Evolutionary conservation across 2,888 invertebrate species (phyloP).

Genomic region (Brenthis daphne): DNA sequence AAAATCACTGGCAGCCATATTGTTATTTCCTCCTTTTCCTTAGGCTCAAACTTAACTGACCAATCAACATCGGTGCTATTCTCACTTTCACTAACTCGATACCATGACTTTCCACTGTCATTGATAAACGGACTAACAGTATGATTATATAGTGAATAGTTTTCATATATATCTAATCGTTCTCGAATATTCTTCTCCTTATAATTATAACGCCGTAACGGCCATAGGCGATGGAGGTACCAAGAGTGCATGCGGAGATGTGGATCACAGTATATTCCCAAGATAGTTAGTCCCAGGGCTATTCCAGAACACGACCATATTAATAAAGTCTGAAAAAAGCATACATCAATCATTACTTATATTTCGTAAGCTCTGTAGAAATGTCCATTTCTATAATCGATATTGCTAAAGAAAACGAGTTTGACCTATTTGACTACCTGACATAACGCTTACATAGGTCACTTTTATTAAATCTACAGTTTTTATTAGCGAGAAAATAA

Average conservation of each 20-base stretch:
- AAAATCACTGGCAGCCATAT: slow-evolving; percentile 68
- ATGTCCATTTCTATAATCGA: too few relatives aligned
- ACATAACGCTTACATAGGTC: background rate
- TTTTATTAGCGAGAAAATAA: too few relatives aligned
- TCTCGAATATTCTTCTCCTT: slow-evolving; percentile 48
- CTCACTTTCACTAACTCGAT: slow-evolving; percentile 46
- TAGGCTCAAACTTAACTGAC: slow-evolving; percentile 46
- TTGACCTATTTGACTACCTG: background rate
- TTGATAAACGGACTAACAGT: slow-evolving; percentile 35
- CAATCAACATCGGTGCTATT: slow-evolving; percentile 47
- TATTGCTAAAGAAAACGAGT: too few relatives aligned
- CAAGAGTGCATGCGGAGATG: slow-evolving; percentile 62
- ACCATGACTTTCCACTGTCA: slow-evolving; percentile 43
- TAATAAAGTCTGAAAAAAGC: slow-evolving; percentile 62
- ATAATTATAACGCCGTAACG: slow-evolving; percentile 51
- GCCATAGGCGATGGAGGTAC: slow-evolving; percentile 64
- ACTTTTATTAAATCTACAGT: too few relatives aligned
- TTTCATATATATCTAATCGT: slow-evolving; percentile 42
- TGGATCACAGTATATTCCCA: slow-evolving; percentile 74
- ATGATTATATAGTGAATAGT: slow-evolving; percentile 43
- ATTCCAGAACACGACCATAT: slow-evolving; percentile 74
- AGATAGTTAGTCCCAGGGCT: slow-evolving; percentile 66
- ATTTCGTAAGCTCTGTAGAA: too few relatives aligned
- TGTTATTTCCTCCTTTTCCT: slow-evolving; percentile 45
- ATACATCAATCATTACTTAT: too few relatives aligned